These are phyloP conservation scores for Anticlea derivata DNA, from an alignment of 2,888 invertebrate genomes.

Conservation along the genomic window DNA sequence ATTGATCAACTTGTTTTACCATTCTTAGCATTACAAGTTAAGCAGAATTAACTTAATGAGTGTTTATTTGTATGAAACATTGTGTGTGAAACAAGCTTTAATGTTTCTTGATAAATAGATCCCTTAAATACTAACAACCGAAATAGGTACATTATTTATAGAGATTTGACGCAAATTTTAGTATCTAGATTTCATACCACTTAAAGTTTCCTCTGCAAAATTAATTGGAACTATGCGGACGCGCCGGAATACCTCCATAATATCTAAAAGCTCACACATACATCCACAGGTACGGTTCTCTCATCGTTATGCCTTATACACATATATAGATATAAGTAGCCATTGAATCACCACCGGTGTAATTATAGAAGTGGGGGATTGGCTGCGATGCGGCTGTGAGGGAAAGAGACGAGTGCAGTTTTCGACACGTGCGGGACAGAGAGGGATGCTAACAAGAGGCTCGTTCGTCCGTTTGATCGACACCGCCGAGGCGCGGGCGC, in stretches of 20 bases:
- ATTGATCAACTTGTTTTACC: conserved; percentile 6
- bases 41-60: not conserved
- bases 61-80: not conserved
- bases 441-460: conserved; percentile 80
- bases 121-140: not conserved
- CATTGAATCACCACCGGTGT: conserved; percentile 84
- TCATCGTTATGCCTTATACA: conserved; percentile 76
- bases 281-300: conserved; percentile 73
- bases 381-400: conserved; percentile 78
- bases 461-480: conserved; percentile 83
- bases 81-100: not conserved
- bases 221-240: conserved; percentile 60
- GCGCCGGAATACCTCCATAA: conserved; percentile 64
- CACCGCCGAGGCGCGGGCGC: conserved; percentile 79
- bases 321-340: conserved; percentile 80
- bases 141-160: not conserved
- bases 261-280: conserved; percentile 73
- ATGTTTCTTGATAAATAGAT: not conserved
- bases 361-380: conserved; percentile 85
- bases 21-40: conserved; percentile 3
- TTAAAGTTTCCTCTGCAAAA: conserved; percentile 55
- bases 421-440: conserved; percentile 54
- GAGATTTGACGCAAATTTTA: conserved; percentile 11
- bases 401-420: conserved; percentile 58
- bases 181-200: conserved; percentile 31